These are phyloP conservation scores for Haliclona indistincta DNA, from an alignment of 37 sponge, comb jelly and placozoan genomes.

Conservation along the genomic window DNA sequence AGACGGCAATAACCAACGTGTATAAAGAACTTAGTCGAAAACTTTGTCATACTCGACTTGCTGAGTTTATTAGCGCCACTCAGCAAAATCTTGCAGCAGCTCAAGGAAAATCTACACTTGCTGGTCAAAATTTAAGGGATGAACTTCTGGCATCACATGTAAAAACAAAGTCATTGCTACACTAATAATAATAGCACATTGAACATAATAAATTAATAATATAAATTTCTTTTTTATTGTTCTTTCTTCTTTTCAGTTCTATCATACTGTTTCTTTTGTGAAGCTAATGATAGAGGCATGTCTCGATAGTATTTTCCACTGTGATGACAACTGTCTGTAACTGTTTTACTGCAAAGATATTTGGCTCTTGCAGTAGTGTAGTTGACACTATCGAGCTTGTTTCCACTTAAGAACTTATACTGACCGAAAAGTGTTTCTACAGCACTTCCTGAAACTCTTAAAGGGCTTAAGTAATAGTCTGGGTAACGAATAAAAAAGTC, in stretches of 20 bases:
- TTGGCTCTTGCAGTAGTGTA: constrained; percentile 31
- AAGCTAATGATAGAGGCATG: constrained; percentile 3
- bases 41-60: constrained; percentile 24
- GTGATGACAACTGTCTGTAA: constrained; percentile 10
- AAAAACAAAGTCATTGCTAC: constrained; percentile 8
- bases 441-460: constrained; percentile 30
- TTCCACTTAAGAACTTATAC: constrained; percentile 6
- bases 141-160: constrained; percentile 23
- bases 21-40: constrained; percentile 17
- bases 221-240: not conserved
- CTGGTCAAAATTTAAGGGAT: constrained; percentile 30
- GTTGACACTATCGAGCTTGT: constrained; percentile 3
- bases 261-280: constrained; percentile 4
- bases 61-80: constrained; percentile 20
- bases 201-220: not conserved
- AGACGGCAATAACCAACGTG: not conserved
- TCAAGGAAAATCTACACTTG: constrained; percentile 25
- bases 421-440: constrained; percentile 34
- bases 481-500: constrained; percentile 17
- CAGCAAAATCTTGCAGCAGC: constrained; percentile 24
- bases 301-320: constrained; percentile 42
- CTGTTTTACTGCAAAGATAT: constrained; percentile 8
- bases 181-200: not conserved
- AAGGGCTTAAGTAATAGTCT: not conserved
- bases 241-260: not conserved